Evolutionary conservation across 2,797 vertebrate genomes (phyloP).

Genomic region (Tauraco hartlaubi): DNA sequence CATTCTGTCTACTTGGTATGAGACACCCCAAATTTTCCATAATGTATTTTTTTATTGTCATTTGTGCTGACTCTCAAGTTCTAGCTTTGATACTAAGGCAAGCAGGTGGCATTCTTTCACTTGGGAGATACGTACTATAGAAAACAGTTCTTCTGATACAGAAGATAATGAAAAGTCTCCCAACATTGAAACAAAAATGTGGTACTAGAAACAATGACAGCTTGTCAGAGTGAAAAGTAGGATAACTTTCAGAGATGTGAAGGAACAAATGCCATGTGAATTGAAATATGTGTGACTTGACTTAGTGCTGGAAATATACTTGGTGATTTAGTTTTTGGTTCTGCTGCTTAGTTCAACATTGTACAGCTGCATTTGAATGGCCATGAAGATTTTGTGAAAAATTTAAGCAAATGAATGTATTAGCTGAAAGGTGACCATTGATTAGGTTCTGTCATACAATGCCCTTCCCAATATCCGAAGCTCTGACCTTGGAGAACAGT

Average conservation of each 20-base stretch:
- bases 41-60: conserved; percentile 28
- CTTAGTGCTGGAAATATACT: background rate
- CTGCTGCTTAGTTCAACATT: background rate
- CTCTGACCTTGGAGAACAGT: background rate
- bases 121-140: background rate
- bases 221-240: conserved; percentile 37
- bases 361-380: background rate
- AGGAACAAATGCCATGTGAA: conserved; percentile 17
- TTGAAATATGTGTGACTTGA: conserved; percentile 28
- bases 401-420: background rate
- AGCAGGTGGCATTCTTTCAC: conserved; percentile 24
- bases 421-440: background rate
- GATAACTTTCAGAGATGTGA: conserved; percentile 36
- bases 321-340: conserved; percentile 1
- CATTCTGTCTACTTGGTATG: conserved; percentile 15
- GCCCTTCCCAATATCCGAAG: background rate
- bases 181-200: conserved; percentile 25
- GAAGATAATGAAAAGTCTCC: conserved; percentile 53
- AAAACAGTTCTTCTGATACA: conserved; percentile 54
- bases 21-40: conserved; percentile 23
- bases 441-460: background rate
- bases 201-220: conserved; percentile 34
- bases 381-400: background rate
- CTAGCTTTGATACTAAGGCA: conserved; percentile 35
- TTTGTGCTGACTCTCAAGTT: conserved; percentile 46